Evolutionary conservation across 1,140 invertebrate genomes (phyloP).

Genomic region (Monomorium pharaonis): DNA sequence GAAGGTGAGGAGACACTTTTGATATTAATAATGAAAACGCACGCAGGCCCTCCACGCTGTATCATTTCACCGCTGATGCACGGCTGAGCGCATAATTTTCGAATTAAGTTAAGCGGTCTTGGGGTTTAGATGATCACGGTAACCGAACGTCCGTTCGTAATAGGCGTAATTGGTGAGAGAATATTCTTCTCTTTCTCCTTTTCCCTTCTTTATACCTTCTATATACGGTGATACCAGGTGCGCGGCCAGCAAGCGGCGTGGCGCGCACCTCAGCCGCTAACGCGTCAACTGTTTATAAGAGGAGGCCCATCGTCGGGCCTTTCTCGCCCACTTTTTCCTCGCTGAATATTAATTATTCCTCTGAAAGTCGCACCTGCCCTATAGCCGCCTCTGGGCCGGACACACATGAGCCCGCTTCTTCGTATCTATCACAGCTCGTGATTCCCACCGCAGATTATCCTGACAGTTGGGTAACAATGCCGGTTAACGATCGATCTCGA

Average conservation of each 20-base stretch:
- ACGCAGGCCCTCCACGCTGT: conserved; percentile 26
- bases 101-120: conserved; percentile 49
- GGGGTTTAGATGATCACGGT: conserved; percentile 62
- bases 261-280: conserved; percentile 67
- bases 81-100: conserved; percentile 46
- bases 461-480: conserved; percentile 74
- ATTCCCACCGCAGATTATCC: conserved; percentile 72
- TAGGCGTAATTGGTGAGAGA: conserved; percentile 61
- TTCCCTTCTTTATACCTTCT: conserved; percentile 10
- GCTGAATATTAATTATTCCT: conserved; percentile 80
- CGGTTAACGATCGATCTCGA: conserved; percentile 64
- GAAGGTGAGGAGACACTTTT: conserved; percentile 17
- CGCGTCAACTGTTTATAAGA: conserved; percentile 76
- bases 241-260: conserved; percentile 62
- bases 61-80: conserved; percentile 41
- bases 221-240: conserved; percentile 67
- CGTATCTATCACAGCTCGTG: conserved; percentile 61
- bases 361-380: conserved; percentile 68
- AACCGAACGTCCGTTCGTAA: conserved; percentile 49
- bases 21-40: conserved; percentile 54
- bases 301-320: conserved; percentile 63
- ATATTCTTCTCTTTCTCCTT: conserved; percentile 19
- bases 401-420: conserved; percentile 51
- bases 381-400: conserved; percentile 46
- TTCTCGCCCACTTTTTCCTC: conserved; percentile 73